These are phyloP conservation scores for Cranoglanis bouderius DNA, from an alignment of 2,113 vertebrate genomes.

Conservation along the genomic window DNA sequence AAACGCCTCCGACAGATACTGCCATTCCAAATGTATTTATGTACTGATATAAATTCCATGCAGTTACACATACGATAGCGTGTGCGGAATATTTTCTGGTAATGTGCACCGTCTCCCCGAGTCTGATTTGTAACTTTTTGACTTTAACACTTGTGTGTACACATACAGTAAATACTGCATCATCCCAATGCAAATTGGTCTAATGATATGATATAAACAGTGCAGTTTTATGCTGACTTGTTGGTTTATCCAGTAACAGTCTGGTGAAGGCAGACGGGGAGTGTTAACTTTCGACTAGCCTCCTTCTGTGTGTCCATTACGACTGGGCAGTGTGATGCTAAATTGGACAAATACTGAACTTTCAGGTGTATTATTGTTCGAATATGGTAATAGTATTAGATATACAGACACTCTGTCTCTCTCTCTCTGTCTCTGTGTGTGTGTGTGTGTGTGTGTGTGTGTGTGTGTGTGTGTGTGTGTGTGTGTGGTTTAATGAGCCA, in stretches of 20 bases:
- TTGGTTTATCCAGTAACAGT: background rate
- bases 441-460: background rate
- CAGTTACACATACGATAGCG: background rate
- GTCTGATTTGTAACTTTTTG: background rate
- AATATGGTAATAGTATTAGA: conserved; percentile 49
- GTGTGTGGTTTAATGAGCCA: conserved; percentile 41
- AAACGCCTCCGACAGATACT: background rate
- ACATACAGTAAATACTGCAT: background rate
- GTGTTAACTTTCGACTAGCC: conserved; percentile 12
- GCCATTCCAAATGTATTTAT: background rate
- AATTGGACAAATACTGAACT: conserved; percentile 32
- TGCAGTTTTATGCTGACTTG: background rate
- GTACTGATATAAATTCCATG: background rate
- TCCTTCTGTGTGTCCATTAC: conserved; percentile 18
- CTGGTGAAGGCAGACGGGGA: background rate
- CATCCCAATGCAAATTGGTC: background rate
- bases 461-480: conserved; percentile 26
- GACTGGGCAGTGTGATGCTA: conserved; percentile 39
- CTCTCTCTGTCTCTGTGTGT: too few relatives aligned
- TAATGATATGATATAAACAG: background rate
- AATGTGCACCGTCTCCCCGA: background rate
- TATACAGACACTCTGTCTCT: conserved; percentile 38
- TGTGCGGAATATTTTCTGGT: background rate
- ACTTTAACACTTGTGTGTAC: too few relatives aligned
- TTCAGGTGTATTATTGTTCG: conserved; percentile 32